Conservation (phyloP, 64 coral and sea anemone species). For the Porites lutea region DNA sequence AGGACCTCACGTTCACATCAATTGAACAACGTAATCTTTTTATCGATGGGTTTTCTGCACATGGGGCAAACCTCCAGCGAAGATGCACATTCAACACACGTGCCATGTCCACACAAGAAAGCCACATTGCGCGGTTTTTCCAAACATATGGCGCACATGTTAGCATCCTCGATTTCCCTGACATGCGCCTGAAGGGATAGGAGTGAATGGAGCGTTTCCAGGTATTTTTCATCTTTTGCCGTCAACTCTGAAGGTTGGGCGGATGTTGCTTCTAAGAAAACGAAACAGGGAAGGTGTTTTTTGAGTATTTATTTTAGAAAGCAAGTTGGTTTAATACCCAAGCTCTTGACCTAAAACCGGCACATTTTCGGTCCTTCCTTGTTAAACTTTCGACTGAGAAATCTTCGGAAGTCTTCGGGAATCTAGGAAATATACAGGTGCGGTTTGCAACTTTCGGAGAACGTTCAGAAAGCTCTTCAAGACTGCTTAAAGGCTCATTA, state of each 20-base stretch:
- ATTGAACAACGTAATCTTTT: constrained; percentile 80
- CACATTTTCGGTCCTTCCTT: too few relatives aligned
- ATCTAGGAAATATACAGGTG: too few relatives aligned
- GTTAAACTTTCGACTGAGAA: too few relatives aligned
- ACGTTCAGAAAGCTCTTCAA: too few relatives aligned
- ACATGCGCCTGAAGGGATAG: constrained; percentile 83
- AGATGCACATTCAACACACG: constrained; percentile 55
- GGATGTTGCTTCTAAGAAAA: constrained; percentile 14
- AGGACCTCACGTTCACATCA: background rate
- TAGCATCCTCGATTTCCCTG: constrained; percentile 85
- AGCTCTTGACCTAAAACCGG: too few relatives aligned
- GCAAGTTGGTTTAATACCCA: background rate
- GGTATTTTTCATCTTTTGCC: constrained; percentile 79
- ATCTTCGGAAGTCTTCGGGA: too few relatives aligned
- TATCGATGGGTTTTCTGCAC: constrained; percentile 82
- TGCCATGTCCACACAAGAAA: constrained; percentile 87
- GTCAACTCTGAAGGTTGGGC: constrained; percentile 16
- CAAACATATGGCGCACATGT: constrained; percentile 80
- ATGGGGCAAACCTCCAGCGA: constrained; percentile 80
- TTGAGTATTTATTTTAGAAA: background rate
- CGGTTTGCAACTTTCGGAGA: too few relatives aligned
- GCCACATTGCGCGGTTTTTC: constrained; percentile 80
- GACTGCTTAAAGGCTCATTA: too few relatives aligned
- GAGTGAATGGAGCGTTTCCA: constrained; percentile 71
- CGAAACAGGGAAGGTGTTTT: background rate